Conservation (phyloP, 2,888 invertebrate species). For the Mycalesis mineus region DNA sequence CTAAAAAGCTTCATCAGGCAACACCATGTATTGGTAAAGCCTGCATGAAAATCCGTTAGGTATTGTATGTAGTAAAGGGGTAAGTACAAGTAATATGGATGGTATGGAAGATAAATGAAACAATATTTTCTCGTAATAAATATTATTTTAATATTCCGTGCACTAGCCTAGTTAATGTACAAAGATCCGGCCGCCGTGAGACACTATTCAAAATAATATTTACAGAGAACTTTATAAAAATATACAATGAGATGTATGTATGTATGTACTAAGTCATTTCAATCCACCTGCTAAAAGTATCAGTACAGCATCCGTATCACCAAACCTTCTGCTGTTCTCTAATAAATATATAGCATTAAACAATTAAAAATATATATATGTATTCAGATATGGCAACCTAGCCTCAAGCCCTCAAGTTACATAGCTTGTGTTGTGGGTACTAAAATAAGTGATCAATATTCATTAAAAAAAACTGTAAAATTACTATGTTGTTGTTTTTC, state of each 20-base stretch:
- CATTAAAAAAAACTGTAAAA: too few species aligned
- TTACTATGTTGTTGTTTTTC: too few species aligned
- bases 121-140: conserved; percentile 61
- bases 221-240: conserved; percentile 56
- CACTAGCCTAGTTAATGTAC: conserved; percentile 53
- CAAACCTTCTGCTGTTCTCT: background rate
- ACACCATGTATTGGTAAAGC: too few species aligned
- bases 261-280: background rate
- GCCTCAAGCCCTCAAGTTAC: too few species aligned
- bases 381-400: too few species aligned
- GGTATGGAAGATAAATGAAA: conserved; percentile 38
- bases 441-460: too few species aligned
- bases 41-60: too few species aligned
- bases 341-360: too few species aligned
- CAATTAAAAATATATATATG: too few species aligned
- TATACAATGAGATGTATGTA: conserved; percentile 19
- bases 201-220: conserved; percentile 70
- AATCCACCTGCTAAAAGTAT: background rate
- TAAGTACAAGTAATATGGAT: background rate
- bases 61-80: too few species aligned
- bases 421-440: too few species aligned
- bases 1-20: too few species aligned
- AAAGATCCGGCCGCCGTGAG: conserved; percentile 44
- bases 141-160: conserved; percentile 69
- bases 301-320: background rate